Evolutionary conservation across 1,140 invertebrate species (phyloP).

Genomic region (Aradophagus sp.): DNA sequence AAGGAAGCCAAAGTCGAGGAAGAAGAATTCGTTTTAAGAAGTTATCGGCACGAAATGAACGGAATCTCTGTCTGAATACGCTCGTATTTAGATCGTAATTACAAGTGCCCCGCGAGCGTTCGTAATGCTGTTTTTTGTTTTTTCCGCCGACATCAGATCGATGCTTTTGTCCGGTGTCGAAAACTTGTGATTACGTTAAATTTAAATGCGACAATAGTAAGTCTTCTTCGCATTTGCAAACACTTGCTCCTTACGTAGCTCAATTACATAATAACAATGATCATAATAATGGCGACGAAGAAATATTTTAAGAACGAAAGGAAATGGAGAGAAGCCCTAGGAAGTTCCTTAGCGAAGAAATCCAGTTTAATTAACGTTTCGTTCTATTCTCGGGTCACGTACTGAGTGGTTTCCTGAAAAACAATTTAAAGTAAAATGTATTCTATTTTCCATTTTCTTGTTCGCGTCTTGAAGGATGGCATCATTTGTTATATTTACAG

Average conservation of each 20-base stretch:
- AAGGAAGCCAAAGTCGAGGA: too few species aligned
- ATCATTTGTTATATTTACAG: constrained; percentile 19
- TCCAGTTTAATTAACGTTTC: constrained; percentile 51
- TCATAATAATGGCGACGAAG: constrained; percentile 19
- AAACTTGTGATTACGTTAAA: constrained; percentile 3
- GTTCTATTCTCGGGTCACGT: constrained; percentile 12
- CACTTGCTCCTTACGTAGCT: constrained; percentile 13
- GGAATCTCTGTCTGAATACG: too few species aligned
- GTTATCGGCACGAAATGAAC: too few species aligned
- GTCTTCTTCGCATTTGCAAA: neutral
- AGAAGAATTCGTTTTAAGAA: too few species aligned
- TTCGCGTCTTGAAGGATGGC: constrained; percentile 21
- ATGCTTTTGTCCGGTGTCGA: too few species aligned
- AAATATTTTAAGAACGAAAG: constrained; percentile 35
- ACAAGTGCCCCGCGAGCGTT: too few species aligned
- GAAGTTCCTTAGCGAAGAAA: constrained; percentile 43
- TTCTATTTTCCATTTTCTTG: constrained; percentile 42
- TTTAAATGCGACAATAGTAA: constrained; percentile 16
- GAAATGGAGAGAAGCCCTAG: constrained; percentile 22
- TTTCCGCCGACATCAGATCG: too few species aligned
- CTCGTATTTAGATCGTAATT: too few species aligned
- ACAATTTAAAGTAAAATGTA: constrained; percentile 41
- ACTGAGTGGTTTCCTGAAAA: constrained; percentile 37
- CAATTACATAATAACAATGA: constrained; percentile 40
- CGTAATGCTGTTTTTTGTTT: too few species aligned